These are phyloP conservation scores for Caenorhabditis afra DNA, from an alignment of 2,888 invertebrate genomes.

Conservation along the genomic window DNA sequence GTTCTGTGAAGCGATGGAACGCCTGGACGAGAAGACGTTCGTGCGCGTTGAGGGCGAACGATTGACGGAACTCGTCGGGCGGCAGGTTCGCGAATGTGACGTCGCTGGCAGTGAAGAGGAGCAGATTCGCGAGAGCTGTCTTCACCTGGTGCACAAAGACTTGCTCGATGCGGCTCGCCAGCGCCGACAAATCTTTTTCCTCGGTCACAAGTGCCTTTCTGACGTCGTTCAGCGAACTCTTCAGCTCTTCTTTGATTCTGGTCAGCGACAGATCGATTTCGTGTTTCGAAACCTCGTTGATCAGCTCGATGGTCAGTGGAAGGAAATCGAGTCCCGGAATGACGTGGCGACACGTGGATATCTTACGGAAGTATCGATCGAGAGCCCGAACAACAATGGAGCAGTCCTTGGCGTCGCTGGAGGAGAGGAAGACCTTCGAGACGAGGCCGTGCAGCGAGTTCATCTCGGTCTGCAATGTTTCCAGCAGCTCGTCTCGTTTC, in stretches of 20 bases:
- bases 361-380: conserved; percentile 79
- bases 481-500: conserved; percentile 37
- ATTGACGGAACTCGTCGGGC: conserved; percentile 63
- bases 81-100: conserved; percentile 74
- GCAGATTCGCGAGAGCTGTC: conserved; percentile 78
- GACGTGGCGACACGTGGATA: conserved; percentile 66
- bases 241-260: conserved; percentile 65
- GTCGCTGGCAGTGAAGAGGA: conserved; percentile 79
- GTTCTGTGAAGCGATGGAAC: conserved; percentile 60
- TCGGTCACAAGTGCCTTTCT: conserved; percentile 42
- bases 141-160: conserved; percentile 74
- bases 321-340: conserved; percentile 72
- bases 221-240: conserved; percentile 62
- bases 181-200: conserved; percentile 39
- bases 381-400: conserved; percentile 78
- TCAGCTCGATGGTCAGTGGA: conserved; percentile 66
- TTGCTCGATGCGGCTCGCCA: conserved; percentile 72
- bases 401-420: conserved; percentile 73
- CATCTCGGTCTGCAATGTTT: conserved; percentile 56
- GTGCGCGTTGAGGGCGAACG: conserved; percentile 73
- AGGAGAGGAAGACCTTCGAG: conserved; percentile 61
- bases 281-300: conserved; percentile 71
- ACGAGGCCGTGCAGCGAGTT: conserved; percentile 58
- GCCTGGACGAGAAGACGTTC: conserved; percentile 73
- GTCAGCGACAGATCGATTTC: conserved; percentile 72